phyloP scores from a whole-genome alignment of 2,888 invertebrate species.

The Rapana venosa region DNA sequence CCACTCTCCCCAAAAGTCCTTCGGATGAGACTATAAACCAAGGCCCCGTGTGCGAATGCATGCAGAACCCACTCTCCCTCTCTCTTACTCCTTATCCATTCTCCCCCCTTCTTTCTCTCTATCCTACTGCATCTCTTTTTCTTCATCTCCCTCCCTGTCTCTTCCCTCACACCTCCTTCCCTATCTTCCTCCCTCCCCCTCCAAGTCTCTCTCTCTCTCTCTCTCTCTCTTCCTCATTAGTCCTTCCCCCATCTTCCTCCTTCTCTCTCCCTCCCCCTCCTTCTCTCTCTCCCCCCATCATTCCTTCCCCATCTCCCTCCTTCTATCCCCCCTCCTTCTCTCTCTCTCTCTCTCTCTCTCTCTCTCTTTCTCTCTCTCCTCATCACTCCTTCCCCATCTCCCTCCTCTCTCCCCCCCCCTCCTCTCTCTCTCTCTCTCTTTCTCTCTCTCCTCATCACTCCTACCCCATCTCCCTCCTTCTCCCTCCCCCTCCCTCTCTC shows the following conservation, averaged over 20 bases:
- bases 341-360: too few species aligned
- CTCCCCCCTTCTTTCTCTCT: background rate
- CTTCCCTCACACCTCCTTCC: background rate
- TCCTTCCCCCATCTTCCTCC: too few species aligned
- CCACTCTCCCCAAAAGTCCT: too few species aligned
- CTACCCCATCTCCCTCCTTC: too few species aligned
- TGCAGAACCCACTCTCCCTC: background rate
- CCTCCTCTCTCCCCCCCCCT: background rate
- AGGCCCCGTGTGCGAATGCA: background rate
- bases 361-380: too few species aligned
- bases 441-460: background rate
- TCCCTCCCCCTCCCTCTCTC: too few species aligned
- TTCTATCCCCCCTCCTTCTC: too few species aligned
- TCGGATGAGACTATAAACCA: too few species aligned
- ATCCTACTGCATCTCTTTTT: background rate
- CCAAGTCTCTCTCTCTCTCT: background rate
- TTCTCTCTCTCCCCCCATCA: background rate
- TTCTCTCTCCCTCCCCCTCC: too few species aligned
- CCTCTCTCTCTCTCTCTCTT: background rate
- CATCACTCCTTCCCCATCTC: background rate
- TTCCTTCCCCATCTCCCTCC: background rate
- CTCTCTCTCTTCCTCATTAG: background rate
- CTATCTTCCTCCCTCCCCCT: background rate
- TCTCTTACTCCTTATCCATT: background rate
- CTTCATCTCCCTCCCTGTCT: background rate